phyloP scores from a whole-genome alignment of 2,113 vertebrate species.

The Prochilodus magdalenae region DNA sequence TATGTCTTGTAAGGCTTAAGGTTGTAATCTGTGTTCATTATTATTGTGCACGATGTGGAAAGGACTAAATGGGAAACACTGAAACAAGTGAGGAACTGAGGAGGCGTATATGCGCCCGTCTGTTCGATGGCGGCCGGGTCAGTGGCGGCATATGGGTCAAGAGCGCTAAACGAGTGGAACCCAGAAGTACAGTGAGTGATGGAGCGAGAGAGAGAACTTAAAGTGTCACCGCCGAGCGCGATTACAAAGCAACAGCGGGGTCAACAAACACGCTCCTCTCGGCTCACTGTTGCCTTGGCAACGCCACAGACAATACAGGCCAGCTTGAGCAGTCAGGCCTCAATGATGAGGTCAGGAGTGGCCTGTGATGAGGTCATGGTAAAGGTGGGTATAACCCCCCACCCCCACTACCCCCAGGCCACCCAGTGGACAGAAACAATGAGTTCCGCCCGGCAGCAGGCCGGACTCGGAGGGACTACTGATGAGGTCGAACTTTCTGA shows the following conservation, averaged over 20 bases:
- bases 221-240: background rate
- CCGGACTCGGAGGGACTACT: background rate
- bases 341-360: background rate
- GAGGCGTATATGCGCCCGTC: background rate
- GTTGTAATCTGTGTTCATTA: no score
- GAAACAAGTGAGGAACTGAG: background rate
- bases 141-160: background rate
- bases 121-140: background rate
- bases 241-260: background rate
- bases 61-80: background rate
- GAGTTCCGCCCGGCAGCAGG: background rate
- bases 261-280: background rate
- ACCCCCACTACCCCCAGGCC: background rate
- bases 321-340: background rate
- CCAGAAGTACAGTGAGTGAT: background rate
- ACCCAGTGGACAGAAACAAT: background rate
- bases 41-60: no score
- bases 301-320: background rate
- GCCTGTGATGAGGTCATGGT: background rate
- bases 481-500: background rate
- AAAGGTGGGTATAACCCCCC: background rate
- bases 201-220: background rate
- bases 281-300: background rate
- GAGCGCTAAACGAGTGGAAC: background rate
- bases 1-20: no score